phyloP scores from a whole-genome alignment of 2,797 vertebrate species.

The Catamblyrhynchus diadema region DNA sequence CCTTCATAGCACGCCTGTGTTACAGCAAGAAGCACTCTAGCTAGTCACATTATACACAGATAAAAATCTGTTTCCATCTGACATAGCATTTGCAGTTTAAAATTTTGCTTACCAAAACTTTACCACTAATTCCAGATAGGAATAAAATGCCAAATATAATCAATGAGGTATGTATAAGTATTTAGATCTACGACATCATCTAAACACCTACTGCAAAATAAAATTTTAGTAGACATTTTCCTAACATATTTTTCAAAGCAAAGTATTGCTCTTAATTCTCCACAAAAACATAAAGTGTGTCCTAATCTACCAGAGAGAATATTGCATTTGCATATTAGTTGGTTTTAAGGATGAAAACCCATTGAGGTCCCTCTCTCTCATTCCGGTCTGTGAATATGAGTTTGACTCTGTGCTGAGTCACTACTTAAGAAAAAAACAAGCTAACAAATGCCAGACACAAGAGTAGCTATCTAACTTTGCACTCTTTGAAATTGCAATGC shows the following conservation, averaged over 20 bases:
- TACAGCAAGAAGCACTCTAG: background rate
- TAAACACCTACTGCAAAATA: background rate
- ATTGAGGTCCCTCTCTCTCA: background rate
- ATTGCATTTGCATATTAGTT: background rate
- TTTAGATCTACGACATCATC: background rate
- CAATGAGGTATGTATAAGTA: background rate
- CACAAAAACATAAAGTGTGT: background rate
- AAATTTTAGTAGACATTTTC: background rate
- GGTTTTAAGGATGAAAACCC: background rate
- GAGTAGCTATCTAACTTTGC: slow-evolving; percentile 15
- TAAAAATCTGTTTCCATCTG: background rate
- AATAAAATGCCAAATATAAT: background rate
- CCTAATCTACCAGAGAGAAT: background rate
- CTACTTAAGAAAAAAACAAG: slow-evolving; percentile 25
- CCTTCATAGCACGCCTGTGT: background rate
- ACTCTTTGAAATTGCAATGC: slow-evolving; percentile 31
- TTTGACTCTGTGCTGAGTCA: slow-evolving; percentile 4
- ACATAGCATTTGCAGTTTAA: background rate
- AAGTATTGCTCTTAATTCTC: background rate
- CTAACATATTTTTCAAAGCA: background rate
- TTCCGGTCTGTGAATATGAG: background rate
- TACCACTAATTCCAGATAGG: background rate
- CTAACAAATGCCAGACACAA: slow-evolving; percentile 5
- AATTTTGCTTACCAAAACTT: slow-evolving; percentile 13
- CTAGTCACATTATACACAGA: background rate